phyloP scores from a whole-genome alignment of 53 echinoderm and acorn worm species.

The Crossaster papposus region DNA sequence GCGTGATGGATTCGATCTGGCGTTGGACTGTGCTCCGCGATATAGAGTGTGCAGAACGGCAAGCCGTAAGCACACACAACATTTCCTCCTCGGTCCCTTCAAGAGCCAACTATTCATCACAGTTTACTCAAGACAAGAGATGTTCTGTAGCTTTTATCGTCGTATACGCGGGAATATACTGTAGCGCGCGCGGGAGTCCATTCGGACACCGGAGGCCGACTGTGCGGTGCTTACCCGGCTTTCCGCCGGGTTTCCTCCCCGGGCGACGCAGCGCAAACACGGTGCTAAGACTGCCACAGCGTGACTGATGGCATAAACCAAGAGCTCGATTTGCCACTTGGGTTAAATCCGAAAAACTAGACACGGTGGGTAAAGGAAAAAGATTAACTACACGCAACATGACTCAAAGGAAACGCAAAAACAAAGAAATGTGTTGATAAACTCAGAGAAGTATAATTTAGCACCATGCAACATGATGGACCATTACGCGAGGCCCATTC shows the following conservation, averaged over 20 bases:
- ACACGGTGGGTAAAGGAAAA: neutral
- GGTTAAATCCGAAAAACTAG: neutral
- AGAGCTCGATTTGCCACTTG: neutral
- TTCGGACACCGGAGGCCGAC: slow-evolving; percentile 3
- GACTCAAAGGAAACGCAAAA: neutral
- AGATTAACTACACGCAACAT: neutral
- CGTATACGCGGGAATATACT: neutral
- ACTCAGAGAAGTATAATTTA: too few relatives aligned
- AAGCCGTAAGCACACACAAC: slow-evolving; percentile 25
- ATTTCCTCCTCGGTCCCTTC: slow-evolving; percentile 23
- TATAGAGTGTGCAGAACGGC: neutral
- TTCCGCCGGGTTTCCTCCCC: slow-evolving; percentile 53
- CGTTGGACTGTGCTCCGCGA: slow-evolving; percentile 7
- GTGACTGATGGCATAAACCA: slow-evolving; percentile 25
- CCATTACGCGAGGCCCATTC: too few relatives aligned
- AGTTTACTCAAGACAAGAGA: slow-evolving; percentile 15
- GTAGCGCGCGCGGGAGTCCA: neutral
- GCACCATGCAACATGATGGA: too few relatives aligned
- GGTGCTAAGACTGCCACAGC: slow-evolving; percentile 7
- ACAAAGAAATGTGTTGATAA: too few relatives aligned
- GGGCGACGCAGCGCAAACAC: slow-evolving; percentile 54
- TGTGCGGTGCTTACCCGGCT: slow-evolving; percentile 27
- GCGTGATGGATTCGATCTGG: neutral
- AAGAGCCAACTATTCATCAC: slow-evolving; percentile 37
- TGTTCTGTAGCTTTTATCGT: neutral